A percentile compares a stretch with the other conserved stretches of the same genome.
Evolutionary conservation across 2,797 vertebrate species (phyloP).

Genomic region (Gorsachius magnificus): DNA sequence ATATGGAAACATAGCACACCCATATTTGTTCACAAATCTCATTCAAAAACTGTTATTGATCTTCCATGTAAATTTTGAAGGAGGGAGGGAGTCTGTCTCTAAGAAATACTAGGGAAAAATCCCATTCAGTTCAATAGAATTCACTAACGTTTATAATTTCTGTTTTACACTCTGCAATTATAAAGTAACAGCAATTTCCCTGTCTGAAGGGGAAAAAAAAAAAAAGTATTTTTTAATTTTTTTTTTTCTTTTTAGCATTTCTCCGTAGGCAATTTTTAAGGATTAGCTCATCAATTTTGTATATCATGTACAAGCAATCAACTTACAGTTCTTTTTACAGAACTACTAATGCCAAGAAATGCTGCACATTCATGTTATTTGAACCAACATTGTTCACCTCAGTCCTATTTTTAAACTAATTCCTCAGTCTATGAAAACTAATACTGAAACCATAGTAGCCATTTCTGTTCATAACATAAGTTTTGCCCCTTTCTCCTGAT

Average conservation of each 20-base stretch:
- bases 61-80: background rate
- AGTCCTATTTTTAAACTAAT: background rate
- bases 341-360: background rate
- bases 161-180: background rate
- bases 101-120: background rate
- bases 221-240: background rate
- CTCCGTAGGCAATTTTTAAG: background rate
- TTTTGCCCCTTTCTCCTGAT: background rate
- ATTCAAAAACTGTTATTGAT: background rate
- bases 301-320: background rate
- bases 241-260: background rate
- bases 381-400: background rate
- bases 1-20: background rate
- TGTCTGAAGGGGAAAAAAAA: background rate
- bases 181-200: background rate
- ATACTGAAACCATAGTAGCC: background rate
- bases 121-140: background rate
- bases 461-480: background rate
- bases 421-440: background rate
- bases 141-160: background rate
- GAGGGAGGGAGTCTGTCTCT: background rate
- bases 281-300: background rate
- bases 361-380: background rate
- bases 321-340: background rate
- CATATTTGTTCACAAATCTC: background rate